phyloP scores from a whole-genome alignment of 2,797 vertebrate genomes.

The Gadopsis bispinosus region DNA sequence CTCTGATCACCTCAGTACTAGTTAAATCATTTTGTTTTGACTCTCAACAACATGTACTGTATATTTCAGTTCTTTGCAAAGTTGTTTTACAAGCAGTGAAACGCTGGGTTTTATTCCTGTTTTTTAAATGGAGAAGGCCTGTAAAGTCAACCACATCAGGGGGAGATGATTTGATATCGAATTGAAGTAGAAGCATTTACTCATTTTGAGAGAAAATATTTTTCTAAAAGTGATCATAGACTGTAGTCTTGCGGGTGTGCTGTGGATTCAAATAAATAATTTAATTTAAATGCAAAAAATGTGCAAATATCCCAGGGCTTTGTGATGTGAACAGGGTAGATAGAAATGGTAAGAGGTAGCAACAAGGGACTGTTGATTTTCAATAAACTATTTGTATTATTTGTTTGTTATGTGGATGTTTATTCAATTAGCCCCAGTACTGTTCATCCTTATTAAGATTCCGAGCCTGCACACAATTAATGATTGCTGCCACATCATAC shows the following conservation, averaged over 20 bases:
- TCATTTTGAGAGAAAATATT: slow-evolving; percentile 32
- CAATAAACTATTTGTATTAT: slow-evolving; percentile 57
- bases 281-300: slow-evolving; percentile 61
- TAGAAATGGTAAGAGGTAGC: slow-evolving; percentile 49
- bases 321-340: slow-evolving; percentile 54
- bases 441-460: slow-evolving; percentile 52
- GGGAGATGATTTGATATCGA: slow-evolving; percentile 24
- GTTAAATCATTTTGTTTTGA: slow-evolving; percentile 33
- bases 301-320: slow-evolving; percentile 55
- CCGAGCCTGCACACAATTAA: slow-evolving; percentile 39
- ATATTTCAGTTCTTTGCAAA: slow-evolving; percentile 33
- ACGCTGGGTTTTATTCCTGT: slow-evolving; percentile 42
- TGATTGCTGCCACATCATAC: slow-evolving; percentile 34
- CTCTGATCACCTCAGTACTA: slow-evolving; percentile 25
- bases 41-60: slow-evolving; percentile 12
- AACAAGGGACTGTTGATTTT: slow-evolving; percentile 54
- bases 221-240: slow-evolving; percentile 44
- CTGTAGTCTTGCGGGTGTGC: slow-evolving; percentile 39
- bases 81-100: slow-evolving; percentile 26
- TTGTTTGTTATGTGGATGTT: slow-evolving; percentile 63
- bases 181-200: slow-evolving; percentile 37
- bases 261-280: slow-evolving; percentile 59
- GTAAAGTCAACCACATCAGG: slow-evolving; percentile 49
- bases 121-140: slow-evolving; percentile 33
- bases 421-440: slow-evolving; percentile 55